phyloP scores from a whole-genome alignment of 1,140 invertebrate species.

The Helicoverpa armigera region DNA sequence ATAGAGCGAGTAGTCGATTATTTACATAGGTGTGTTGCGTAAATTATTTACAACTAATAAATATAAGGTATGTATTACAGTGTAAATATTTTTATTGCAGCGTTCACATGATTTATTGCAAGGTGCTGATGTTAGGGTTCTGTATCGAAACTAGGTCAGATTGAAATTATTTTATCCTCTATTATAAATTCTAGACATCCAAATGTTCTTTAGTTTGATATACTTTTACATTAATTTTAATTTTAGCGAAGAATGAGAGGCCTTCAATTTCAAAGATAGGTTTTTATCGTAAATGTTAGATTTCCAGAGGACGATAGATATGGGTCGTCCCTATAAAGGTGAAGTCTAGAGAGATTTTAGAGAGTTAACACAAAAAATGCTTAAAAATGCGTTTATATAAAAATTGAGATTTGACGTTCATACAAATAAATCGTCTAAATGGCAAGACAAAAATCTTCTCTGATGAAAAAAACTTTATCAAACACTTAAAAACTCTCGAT shows the following conservation, averaged over 20 bases:
- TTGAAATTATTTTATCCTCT: not conserved
- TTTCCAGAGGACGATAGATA: too few relatives aligned
- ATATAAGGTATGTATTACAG: slow-evolving; percentile 52
- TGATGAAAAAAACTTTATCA: not conserved
- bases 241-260: too few relatives aligned
- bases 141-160: slow-evolving; percentile 1
- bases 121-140: slow-evolving; percentile 62
- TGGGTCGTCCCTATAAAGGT: too few relatives aligned
- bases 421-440: too few relatives aligned
- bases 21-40: slow-evolving; percentile 39
- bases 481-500: not conserved
- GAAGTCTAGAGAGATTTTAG: too few relatives aligned
- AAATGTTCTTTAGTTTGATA: not conserved
- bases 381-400: too few relatives aligned
- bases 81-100: slow-evolving; percentile 61
- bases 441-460: not conserved
- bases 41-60: slow-evolving; percentile 47
- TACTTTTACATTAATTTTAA: too few relatives aligned
- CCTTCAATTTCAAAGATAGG: too few relatives aligned
- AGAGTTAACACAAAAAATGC: too few relatives aligned
- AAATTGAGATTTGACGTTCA: too few relatives aligned
- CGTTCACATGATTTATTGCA: slow-evolving; percentile 64
- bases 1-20: not conserved
- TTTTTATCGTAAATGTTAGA: too few relatives aligned
- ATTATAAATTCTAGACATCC: not conserved